Evolutionary conservation across 1,140 invertebrate species (phyloP).

Genomic region (Scaptomyza hsui): DNA sequence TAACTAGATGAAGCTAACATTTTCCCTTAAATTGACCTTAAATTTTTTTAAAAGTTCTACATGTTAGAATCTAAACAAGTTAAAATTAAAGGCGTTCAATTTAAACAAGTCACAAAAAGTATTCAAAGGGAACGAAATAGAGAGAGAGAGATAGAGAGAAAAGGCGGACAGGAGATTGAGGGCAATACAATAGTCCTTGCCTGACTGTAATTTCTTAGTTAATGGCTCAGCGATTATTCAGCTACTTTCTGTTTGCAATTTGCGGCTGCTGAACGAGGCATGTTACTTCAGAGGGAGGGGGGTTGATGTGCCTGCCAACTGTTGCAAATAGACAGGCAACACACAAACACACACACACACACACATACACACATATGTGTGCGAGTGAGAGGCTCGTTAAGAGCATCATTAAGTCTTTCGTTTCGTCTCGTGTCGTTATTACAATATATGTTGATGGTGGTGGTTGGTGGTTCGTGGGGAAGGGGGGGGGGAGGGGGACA

Average conservation of each 20-base stretch:
- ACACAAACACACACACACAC: no score
- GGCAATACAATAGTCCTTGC: conserved; percentile 33
- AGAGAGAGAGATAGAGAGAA: not conserved
- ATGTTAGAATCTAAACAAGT: no score
- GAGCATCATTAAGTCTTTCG: conserved; percentile 64
- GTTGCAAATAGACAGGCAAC: conserved; percentile 44
- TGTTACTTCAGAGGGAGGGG: not conserved
- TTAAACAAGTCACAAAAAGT: not conserved
- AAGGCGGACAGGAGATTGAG: not conserved
- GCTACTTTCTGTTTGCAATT: conserved; percentile 51
- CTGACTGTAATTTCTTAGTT: conserved; percentile 46
- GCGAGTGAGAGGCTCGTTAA: conserved; percentile 48
- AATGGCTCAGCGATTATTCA: conserved; percentile 48
- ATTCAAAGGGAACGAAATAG: no score
- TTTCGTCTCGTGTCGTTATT: conserved; percentile 30
- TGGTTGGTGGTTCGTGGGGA: no score
- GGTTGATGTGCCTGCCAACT: conserved; percentile 20
- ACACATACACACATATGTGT: no score
- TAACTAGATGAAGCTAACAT: no score
- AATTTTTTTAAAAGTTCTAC: no score
- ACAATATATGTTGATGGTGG: conserved; percentile 10
- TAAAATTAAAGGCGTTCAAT: no score
- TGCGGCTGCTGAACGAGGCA: conserved; percentile 18
- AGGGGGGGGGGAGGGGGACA: not conserved
- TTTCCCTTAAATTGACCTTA: no score